Percentiles rank a stretch among this genome's conserved stretches.
Evolutionary conservation across 2,888 invertebrate species (phyloP).

Genomic region (Erynnis tages): DNA sequence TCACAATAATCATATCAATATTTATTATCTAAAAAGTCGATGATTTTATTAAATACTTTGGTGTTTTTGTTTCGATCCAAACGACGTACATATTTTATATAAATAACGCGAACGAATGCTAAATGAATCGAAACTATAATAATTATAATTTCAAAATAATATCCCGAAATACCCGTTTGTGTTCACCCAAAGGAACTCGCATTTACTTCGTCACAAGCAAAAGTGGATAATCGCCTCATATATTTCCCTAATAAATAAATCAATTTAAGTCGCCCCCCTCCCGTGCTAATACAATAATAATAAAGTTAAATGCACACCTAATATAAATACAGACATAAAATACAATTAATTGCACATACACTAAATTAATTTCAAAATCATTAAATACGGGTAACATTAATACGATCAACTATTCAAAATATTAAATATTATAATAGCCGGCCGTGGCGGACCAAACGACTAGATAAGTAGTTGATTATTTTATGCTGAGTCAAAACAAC

Average conservation of each 20-base stretch:
- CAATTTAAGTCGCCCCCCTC: conserved; percentile 52
- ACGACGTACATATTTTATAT: conserved; percentile 31
- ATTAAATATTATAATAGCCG: conserved; percentile 34
- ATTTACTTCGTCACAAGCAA: conserved; percentile 5
- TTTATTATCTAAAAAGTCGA: conserved; percentile 81
- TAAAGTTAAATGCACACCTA: conserved; percentile 69
- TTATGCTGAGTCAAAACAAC: conserved; percentile 54
- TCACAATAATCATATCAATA: conserved; percentile 65
- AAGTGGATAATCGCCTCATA: conserved; percentile 58
- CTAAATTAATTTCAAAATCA: conserved; percentile 68
- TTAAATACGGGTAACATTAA: conserved; percentile 53
- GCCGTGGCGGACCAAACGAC: conserved; percentile 43
- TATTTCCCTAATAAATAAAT: conserved; percentile 76
- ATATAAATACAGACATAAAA: conserved; percentile 56
- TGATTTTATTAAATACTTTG: conserved; percentile 75
- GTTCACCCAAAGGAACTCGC: conserved; percentile 25
- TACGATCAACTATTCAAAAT: conserved; percentile 47
- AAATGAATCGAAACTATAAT: conserved; percentile 30
- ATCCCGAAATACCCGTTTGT: conserved; percentile 24
- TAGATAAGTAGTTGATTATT: conserved; percentile 49
- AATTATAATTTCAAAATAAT: conserved; percentile 24
- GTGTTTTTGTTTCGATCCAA: conserved; percentile 77
- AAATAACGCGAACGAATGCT: conserved; percentile 31
- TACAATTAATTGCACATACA: conserved; percentile 74
- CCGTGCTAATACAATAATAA: conserved; percentile 45